A percentile compares a stretch with the other conserved stretches of the same genome.
These are phyloP conservation scores for Polyommatus icarus DNA, from an alignment of 2,888 invertebrate species.

Conservation along the genomic window DNA sequence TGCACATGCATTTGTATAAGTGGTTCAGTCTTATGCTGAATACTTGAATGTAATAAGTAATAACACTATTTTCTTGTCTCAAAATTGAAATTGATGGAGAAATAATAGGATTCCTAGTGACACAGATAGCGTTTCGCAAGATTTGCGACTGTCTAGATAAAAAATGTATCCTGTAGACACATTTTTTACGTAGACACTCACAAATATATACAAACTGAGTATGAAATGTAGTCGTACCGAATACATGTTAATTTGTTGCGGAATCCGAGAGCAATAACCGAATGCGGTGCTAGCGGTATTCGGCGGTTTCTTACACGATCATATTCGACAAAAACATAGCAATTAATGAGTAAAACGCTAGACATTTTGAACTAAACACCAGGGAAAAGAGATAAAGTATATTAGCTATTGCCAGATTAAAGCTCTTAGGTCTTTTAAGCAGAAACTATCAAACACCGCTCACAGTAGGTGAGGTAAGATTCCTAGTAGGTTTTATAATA, in stretches of 20 bases:
- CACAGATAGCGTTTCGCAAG: conserved; percentile 41
- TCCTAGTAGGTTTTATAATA: too few relatives aligned
- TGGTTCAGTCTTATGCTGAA: background rate
- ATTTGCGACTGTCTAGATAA: conserved; percentile 43
- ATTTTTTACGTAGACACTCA: background rate
- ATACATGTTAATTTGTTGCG: conserved; percentile 81
- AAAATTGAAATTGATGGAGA: background rate
- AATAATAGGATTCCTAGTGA: background rate
- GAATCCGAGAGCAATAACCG: conserved; percentile 80
- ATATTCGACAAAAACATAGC: conserved; percentile 72
- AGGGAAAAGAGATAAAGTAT: too few relatives aligned
- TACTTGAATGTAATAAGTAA: background rate
- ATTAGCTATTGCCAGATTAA: too few relatives aligned
- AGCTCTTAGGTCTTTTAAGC: too few relatives aligned
- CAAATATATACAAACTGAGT: conserved; percentile 48
- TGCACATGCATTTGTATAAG: background rate
- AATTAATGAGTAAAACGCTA: conserved; percentile 43
- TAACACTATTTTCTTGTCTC: background rate
- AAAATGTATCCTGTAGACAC: conserved; percentile 66
- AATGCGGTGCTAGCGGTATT: conserved; percentile 75
- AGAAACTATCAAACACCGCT: too few relatives aligned
- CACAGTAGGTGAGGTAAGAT: too few relatives aligned
- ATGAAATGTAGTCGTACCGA: conserved; percentile 76
- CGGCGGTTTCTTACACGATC: conserved; percentile 73
- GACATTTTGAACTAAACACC: background rate